Conservation (phyloP, 2,888 invertebrate species). For the Gerris lacustris region DNA sequence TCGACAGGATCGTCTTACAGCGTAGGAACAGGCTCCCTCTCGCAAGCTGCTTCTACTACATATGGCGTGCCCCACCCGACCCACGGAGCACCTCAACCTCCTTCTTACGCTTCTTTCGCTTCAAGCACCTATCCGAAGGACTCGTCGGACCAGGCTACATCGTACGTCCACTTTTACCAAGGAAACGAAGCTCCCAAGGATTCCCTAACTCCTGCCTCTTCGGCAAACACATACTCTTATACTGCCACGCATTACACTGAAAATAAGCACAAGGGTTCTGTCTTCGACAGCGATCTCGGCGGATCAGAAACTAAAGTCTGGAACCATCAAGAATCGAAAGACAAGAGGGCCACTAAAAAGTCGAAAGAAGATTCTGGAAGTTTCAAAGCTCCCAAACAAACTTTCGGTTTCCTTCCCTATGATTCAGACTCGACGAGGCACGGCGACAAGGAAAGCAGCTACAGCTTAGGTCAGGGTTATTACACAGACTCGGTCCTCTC, state of each 20-base stretch:
- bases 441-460: slow-evolving; percentile 15
- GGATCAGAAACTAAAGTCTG: slow-evolving; percentile 7
- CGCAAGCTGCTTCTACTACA: slow-evolving; percentile 16
- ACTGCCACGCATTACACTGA: slow-evolving; percentile 12
- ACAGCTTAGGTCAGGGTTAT: slow-evolving; percentile 15
- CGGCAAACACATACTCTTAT: slow-evolving; percentile 6
- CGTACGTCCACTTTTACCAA: slow-evolving; percentile 20
- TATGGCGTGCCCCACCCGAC: slow-evolving; percentile 25
- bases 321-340: slow-evolving; percentile 19
- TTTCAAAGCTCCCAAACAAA: slow-evolving; percentile 29
- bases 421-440: slow-evolving; percentile 18
- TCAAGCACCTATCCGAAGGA: slow-evolving; percentile 11
- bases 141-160: slow-evolving; percentile 10
- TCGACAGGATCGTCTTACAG: slow-evolving; percentile 2
- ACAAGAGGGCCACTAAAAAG: slow-evolving; percentile 13
- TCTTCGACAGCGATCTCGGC: background rate
- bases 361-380: slow-evolving; percentile 9
- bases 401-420: slow-evolving; percentile 29
- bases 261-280: slow-evolving; percentile 17
- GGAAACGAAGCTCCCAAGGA: slow-evolving; percentile 9
- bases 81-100: slow-evolving; percentile 23
- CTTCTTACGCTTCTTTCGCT: slow-evolving; percentile 6
- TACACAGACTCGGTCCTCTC: slow-evolving; percentile 18
- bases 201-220: background rate
- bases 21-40: background rate